Evolutionary conservation across 2,113 vertebrate genomes (phyloP).

Genomic region (rat (Rattus norvegicus)): DNA sequence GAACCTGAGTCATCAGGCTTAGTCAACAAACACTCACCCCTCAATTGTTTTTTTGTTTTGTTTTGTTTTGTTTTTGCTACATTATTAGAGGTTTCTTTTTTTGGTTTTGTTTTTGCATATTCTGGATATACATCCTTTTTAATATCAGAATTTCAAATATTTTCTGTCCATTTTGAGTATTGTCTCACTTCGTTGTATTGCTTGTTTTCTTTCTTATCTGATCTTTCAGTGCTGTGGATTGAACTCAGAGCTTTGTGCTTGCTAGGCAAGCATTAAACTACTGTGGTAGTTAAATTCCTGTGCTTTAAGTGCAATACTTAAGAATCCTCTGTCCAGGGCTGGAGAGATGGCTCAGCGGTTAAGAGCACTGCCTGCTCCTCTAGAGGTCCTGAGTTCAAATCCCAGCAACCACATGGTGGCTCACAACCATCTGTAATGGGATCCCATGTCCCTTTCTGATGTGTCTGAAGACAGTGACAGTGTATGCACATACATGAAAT

Average conservation of each 20-base stretch:
- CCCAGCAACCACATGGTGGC: too few species aligned
- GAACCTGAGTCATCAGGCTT: neutral
- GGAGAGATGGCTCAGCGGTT: too few species aligned
- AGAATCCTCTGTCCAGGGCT: neutral
- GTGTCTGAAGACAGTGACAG: too few species aligned
- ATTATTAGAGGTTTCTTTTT: neutral
- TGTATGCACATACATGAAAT: too few species aligned
- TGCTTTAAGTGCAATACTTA: neutral
- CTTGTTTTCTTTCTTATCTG: neutral
- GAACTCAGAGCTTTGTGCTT: neutral
- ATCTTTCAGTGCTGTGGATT: neutral
- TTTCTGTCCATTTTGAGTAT: neutral
- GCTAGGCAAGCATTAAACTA: neutral
- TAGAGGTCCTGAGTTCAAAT: too few species aligned
- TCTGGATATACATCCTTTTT: neutral
- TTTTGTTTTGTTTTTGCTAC: neutral
- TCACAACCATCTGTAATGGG: too few species aligned
- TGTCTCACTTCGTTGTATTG: neutral
- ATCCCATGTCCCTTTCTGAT: too few species aligned
- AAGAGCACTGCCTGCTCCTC: too few species aligned
- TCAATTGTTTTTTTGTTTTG: neutral
- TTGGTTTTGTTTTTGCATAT: neutral
- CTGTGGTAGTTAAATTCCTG: neutral
- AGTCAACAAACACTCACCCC: neutral
- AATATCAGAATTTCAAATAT: conserved; percentile 26